phyloP scores from a whole-genome alignment of 2,113 vertebrate genomes.

The Galemys pyrenaicus region DNA sequence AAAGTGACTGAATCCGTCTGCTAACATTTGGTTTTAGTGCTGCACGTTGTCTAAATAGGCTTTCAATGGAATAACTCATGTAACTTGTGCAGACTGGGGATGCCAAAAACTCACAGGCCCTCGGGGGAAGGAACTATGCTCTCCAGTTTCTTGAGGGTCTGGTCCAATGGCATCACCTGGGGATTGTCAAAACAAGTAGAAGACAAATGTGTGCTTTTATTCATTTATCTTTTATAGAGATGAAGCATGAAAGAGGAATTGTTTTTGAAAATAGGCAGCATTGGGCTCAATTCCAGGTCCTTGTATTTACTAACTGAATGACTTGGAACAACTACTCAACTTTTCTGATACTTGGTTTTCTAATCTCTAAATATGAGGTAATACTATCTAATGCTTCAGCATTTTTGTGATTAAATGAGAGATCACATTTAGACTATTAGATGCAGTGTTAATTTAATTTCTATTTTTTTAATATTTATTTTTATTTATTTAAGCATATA shows the following conservation, averaged over 20 bases:
- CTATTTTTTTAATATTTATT: too few relatives aligned
- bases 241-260: neutral
- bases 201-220: neutral
- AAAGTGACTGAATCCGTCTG: neutral
- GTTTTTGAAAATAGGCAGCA: neutral
- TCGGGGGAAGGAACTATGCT: fast-evolving
- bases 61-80: neutral
- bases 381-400: neutral
- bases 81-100: neutral
- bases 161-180: neutral
- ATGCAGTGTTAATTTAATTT: neutral
- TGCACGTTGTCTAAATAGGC: constrained; percentile 41
- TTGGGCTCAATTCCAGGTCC: neutral
- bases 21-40: constrained; percentile 19
- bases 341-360: neutral
- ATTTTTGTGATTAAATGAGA: neutral
- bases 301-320: neutral
- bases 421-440: neutral
- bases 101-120: neutral
- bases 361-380: neutral
- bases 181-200: neutral
- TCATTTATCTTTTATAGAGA: neutral
- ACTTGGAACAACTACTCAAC: neutral
- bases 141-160: neutral
- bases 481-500: too few relatives aligned